Percentiles rank a stretch among this genome's conserved stretches.
These are phyloP conservation scores for Menidia beryllina DNA, from an alignment of 2,113 vertebrate species.

Conservation along the genomic window DNA sequence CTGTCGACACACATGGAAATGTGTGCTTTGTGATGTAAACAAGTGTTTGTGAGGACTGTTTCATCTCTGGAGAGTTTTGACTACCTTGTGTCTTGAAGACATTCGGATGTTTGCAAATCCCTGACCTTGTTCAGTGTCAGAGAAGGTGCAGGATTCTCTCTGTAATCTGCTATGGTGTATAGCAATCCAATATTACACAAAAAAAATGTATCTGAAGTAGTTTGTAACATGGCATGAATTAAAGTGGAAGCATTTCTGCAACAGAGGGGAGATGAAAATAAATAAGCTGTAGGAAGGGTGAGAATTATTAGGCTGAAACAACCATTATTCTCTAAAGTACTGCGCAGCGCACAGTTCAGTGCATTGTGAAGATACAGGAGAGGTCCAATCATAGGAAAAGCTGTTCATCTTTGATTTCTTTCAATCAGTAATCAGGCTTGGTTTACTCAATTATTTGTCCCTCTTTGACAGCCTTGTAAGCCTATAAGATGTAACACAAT, in stretches of 20 bases:
- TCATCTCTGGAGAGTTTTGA: conserved; percentile 23
- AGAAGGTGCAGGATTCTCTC: conserved; percentile 16
- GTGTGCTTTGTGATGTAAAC: conserved; percentile 32
- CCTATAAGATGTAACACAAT: conserved; percentile 69
- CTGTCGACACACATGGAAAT: conserved; percentile 23
- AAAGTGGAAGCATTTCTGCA: conserved; percentile 32
- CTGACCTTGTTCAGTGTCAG: conserved; percentile 60
- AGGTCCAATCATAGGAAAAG: conserved; percentile 48
- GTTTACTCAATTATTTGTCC: conserved; percentile 77
- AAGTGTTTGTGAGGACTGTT: conserved; percentile 5
- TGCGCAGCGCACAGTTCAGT: conserved; percentile 15
- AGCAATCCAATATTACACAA: conserved; percentile 21
- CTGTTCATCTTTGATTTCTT: conserved; percentile 73
- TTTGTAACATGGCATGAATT: conserved; percentile 24
- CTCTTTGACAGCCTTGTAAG: conserved; percentile 71
- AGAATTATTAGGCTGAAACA: conserved; percentile 53
- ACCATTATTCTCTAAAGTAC: conserved; percentile 49
- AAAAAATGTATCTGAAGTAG: conserved; percentile 27
- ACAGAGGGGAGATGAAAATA: conserved; percentile 47
- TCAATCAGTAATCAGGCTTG: conserved; percentile 68
- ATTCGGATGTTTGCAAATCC: conserved; percentile 50
- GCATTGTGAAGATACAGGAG: conserved; percentile 27
- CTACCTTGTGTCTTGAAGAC: conserved; percentile 32
- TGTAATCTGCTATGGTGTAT: conserved; percentile 16
- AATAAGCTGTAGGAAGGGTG: conserved; percentile 41